Base-by-base conservation (phyloP, 2,888 invertebrate species). In the Cyrtodaria siliqua region DNA sequence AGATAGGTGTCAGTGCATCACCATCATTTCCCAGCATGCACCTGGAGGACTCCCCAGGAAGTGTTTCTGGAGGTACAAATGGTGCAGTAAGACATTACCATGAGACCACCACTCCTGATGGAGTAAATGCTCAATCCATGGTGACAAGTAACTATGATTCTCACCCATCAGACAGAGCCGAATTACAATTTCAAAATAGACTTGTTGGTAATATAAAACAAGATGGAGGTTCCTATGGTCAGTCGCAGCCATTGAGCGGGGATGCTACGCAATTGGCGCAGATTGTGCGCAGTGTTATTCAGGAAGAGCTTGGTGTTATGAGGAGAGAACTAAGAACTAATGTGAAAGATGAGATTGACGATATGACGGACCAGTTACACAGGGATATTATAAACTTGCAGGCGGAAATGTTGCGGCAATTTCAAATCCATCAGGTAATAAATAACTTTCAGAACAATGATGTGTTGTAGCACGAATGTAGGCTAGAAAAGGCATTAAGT, bases 271-370 rank as follows among this genome's bases (percentile, higher is more conserved):
- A 42, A 33, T 33, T 77, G 61, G 78, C 86, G 42, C 86, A 92
- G 72, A 85, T 92, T 56, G 74, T 91, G 38, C 77, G 87, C 55
- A 86, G 83, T 56, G 77, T 86, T 16, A 69, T 81, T 56, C 59
- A 61, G 55, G 77, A 81, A 27, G 77, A 81, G 33, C 62, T 80
- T 16, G 18, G 56, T 26, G 40, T 57, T 20, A 59, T 76, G 38
- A 76, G 72, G 52, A 60, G 50, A 50, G 80, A 79, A n/a, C 56
- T 75, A 49, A 26, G 42, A 49, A 56, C 23, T 42, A 55, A 80
- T 14, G 78, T 92, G 23, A 74, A 83, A 33, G 91, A 92, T 18
- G 88, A 87, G 16, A 57, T 91, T 63, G 91, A 91, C 27, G 92
- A 91, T 16, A 82, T 90, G 56, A 72, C 83, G 12, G 90, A 91